A percentile compares a stretch with the other conserved stretches of the same genome.
phyloP scores from a whole-genome alignment of 2,888 invertebrate species.

The Chrysolina americana region DNA sequence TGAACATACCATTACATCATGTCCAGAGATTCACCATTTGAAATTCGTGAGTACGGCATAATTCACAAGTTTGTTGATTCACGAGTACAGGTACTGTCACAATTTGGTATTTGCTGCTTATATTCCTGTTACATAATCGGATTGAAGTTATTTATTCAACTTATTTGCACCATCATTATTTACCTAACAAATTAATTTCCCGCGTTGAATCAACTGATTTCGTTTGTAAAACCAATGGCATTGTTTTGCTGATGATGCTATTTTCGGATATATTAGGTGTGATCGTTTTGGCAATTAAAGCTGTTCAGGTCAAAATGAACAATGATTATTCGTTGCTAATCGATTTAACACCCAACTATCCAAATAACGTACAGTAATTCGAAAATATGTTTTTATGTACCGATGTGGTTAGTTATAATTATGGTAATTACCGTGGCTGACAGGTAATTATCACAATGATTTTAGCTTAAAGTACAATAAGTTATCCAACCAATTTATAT shows the following conservation, averaged over 20 bases:
- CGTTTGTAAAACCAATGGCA: neutral
- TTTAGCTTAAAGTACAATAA: too few relatives aligned
- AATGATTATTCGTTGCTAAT: neutral
- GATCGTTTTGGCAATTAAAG: neutral
- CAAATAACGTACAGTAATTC: neutral
- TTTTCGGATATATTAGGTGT: slow-evolving; percentile 1
- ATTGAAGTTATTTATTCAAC: neutral
- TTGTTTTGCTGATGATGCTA: neutral
- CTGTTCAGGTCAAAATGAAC: neutral
- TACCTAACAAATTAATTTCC: slow-evolving; percentile 5
- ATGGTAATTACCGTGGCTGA: too few relatives aligned
- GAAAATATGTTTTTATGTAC: too few relatives aligned
- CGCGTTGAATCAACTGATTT: slow-evolving; percentile 10
- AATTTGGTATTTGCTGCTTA: too few relatives aligned
- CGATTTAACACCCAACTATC: neutral
- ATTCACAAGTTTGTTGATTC: too few relatives aligned
- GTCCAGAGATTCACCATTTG: too few relatives aligned
- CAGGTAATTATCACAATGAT: too few relatives aligned
- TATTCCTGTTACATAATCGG: neutral
- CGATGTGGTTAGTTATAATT: too few relatives aligned
- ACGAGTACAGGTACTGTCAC: too few relatives aligned
- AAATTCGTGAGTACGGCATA: too few relatives aligned
- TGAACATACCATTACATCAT: too few relatives aligned
- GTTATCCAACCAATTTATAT: too few relatives aligned
- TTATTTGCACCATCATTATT: slow-evolving; percentile 12